Conservation (phyloP, 2,797 vertebrate species). For the Prionace glauca region DNA sequence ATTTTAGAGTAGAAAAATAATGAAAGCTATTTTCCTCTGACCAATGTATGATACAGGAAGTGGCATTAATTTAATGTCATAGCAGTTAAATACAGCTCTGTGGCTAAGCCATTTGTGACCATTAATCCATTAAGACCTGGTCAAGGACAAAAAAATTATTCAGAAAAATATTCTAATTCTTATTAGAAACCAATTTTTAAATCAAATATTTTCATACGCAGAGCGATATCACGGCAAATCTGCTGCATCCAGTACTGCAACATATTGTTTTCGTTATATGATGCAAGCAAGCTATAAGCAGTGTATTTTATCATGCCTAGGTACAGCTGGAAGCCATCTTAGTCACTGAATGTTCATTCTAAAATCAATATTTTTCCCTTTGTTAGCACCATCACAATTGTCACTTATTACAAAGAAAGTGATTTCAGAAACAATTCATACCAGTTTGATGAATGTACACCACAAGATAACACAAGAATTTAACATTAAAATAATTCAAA, state of each 20-base stretch:
- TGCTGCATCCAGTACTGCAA: not conserved
- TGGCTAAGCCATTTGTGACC: not conserved
- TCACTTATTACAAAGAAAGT: conserved; percentile 15
- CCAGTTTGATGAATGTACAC: not conserved
- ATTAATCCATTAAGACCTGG: not conserved
- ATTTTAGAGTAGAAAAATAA: not conserved
- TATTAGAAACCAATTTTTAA: not conserved
- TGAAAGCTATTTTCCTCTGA: not conserved
- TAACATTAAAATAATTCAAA: not conserved
- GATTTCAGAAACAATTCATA: conserved; percentile 19
- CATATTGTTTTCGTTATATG: not conserved
- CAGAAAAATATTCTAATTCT: not conserved
- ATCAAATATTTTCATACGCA: not conserved
- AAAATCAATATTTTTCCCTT: not conserved
- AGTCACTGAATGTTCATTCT: not conserved
- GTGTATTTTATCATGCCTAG: not conserved
- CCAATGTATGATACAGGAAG: not conserved
- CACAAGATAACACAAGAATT: not conserved
- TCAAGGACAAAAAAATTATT: not conserved
- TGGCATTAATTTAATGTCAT: not conserved
- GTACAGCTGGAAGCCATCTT: not conserved
- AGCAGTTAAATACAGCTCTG: not conserved
- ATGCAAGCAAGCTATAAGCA: not conserved
- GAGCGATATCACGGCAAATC: not conserved
- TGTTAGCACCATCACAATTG: conserved; percentile 7